Conservation (phyloP, 2,888 invertebrate species). For the Cotesia congregata region DNA sequence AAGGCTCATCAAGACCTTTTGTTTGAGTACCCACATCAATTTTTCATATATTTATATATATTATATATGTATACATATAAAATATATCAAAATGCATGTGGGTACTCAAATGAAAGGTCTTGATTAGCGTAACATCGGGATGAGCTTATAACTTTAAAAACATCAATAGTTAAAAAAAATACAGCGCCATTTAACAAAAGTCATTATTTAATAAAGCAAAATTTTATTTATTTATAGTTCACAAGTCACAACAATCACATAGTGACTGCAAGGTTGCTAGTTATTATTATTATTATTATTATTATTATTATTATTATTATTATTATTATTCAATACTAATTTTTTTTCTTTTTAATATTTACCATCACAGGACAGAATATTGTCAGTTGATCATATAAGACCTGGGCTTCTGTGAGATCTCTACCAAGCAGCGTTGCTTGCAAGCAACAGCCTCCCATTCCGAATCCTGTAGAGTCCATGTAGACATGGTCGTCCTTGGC, state of each 20-base stretch:
- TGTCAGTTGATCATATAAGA: slow-evolving; percentile 96
- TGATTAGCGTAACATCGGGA: too few species aligned
- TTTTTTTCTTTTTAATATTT: slow-evolving; percentile 50
- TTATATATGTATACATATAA: too few species aligned
- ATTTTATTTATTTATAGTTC: too few species aligned
- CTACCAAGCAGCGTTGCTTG: slow-evolving; percentile 97
- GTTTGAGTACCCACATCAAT: too few species aligned
- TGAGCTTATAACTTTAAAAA: too few species aligned
- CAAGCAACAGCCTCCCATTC: slow-evolving; percentile 98
- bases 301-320: slow-evolving; percentile 33
- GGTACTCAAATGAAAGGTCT: too few species aligned
- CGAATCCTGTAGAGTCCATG: slow-evolving; percentile 99
- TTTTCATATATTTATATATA: too few species aligned
- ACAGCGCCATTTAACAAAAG: too few species aligned
- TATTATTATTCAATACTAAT: neutral
- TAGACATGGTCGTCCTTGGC: slow-evolving; percentile 92
- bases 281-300: slow-evolving; percentile 26
- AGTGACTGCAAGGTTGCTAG: slow-evolving; percentile 25
- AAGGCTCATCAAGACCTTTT: too few species aligned
- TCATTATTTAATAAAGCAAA: too few species aligned
- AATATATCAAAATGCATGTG: slow-evolving; percentile 45
- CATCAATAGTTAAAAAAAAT: too few species aligned
- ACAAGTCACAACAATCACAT: too few species aligned
- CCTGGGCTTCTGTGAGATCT: slow-evolving; percentile 94
- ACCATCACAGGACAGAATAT: slow-evolving; percentile 97